Conservation (phyloP, 2,797 vertebrate genomes). For the Taeniopygia guttata region DNA sequence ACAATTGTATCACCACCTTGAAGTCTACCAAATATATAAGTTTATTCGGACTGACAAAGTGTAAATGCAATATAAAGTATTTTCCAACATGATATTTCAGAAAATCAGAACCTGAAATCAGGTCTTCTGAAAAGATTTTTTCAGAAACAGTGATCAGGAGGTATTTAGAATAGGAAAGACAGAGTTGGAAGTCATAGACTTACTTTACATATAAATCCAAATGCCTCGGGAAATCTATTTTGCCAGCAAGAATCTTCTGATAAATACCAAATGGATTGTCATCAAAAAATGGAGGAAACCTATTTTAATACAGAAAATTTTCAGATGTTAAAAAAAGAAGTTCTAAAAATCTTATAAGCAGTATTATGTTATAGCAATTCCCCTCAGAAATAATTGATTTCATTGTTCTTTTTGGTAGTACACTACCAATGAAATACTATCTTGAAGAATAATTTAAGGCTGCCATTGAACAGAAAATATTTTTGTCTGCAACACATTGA, state of each 20-base stretch:
- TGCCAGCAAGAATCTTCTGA: constrained; percentile 94
- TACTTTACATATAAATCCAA: constrained; percentile 96
- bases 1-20: background rate
- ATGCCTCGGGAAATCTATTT: constrained; percentile 94
- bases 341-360: background rate
- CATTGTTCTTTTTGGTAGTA: background rate
- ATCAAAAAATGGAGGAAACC: constrained; percentile 95
- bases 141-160: background rate
- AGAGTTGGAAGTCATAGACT: constrained; percentile 53
- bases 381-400: background rate
- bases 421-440: background rate
- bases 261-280: constrained; percentile 98
- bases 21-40: background rate
- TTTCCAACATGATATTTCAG: background rate
- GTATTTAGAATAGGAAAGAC: background rate
- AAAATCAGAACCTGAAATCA: background rate
- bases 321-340: background rate
- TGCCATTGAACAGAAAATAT: background rate
- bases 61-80: background rate
- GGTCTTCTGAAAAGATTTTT: background rate
- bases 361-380: background rate
- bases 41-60: background rate
- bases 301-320: constrained; percentile 56
- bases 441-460: background rate
- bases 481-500: background rate